Percentiles rank a stretch among this genome's conserved stretches.
Evolutionary conservation across 2,888 invertebrate species (phyloP).

Genomic region (Anticlea derivata): DNA sequence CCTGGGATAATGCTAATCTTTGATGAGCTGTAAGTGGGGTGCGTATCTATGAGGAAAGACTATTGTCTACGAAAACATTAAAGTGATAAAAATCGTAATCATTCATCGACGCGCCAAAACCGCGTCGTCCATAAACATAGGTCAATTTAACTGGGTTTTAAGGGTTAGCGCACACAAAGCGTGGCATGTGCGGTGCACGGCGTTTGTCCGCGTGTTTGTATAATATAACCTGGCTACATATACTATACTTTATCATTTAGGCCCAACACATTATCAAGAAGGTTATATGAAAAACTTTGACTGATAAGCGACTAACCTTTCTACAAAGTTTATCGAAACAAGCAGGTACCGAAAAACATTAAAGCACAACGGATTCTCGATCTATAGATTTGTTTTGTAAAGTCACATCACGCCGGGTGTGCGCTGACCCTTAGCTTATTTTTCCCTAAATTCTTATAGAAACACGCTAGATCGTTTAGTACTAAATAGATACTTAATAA

Average conservation of each 20-base stretch:
- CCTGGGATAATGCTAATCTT: background rate
- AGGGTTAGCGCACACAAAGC: background rate
- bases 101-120: conserved; percentile 2
- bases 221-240: too few relatives aligned
- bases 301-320: too few relatives aligned
- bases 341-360: too few relatives aligned
- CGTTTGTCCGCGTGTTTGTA: background rate
- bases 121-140: background rate
- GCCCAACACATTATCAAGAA: too few relatives aligned
- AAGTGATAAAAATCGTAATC: conserved; percentile 19
- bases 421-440: background rate
- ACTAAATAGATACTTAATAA: conserved; percentile 24
- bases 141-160: conserved; percentile 4
- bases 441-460: conserved; percentile 19
- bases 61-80: background rate
- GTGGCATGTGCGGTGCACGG: too few relatives aligned
- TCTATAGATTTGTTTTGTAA: too few relatives aligned
- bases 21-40: background rate
- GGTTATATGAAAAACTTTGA: too few relatives aligned
- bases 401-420: background rate
- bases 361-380: too few relatives aligned
- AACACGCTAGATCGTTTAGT: conserved; percentile 34
- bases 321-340: too few relatives aligned
- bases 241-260: too few relatives aligned
- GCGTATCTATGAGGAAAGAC: background rate